Base-by-base conservation (phyloP, 2,797 vertebrate species). In the Anisognathus igniventris region DNA sequence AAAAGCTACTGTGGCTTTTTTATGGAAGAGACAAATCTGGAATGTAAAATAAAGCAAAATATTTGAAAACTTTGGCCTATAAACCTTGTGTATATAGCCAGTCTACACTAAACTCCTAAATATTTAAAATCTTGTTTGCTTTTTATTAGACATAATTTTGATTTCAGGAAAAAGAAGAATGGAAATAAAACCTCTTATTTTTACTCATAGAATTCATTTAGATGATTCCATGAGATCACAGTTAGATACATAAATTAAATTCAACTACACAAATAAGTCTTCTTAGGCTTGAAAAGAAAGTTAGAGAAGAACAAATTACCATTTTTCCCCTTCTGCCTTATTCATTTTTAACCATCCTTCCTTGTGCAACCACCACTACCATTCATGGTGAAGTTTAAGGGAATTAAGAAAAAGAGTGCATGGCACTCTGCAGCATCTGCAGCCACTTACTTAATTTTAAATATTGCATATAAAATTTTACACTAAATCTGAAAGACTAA, bases 61-160 rank as follows among this genome's bases (percentile, higher is more conserved):
- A 94, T 91, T 89, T 89, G 71, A 77, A 85, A 76, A 85, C 18
- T 67, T 64, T 73, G 65, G 71, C 68, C 77, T 92, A 71, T 87
- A 96, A 91, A 93, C n/a, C 51, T 65, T 62, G 50, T 54, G 6
- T 79, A 58, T 23, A 51, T 39, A 87, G 60, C 58, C 75, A 86
- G 35, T 45, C 33, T 88, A 68, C 94, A 87, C 53, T 40, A 68
- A 64, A 37, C 39, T 56, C 25, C 71, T 95, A 92, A 95, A 95
- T 96, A 90, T 89, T 96, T 96, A 94, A 95, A 95, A 94, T 74
- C 88, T 89, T 94, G 61, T 85, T 89, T 92, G 42, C 37, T 87
- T 96, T 96, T 95, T 95, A 93, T 89, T 89, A 39, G 57, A 44
- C 48, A 31, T 90, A 83, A 94, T 91, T 90, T 74, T 77, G 35